Conservation (phyloP, 2,113 vertebrate species). For the Daubentonia madagascariensis region DNA sequence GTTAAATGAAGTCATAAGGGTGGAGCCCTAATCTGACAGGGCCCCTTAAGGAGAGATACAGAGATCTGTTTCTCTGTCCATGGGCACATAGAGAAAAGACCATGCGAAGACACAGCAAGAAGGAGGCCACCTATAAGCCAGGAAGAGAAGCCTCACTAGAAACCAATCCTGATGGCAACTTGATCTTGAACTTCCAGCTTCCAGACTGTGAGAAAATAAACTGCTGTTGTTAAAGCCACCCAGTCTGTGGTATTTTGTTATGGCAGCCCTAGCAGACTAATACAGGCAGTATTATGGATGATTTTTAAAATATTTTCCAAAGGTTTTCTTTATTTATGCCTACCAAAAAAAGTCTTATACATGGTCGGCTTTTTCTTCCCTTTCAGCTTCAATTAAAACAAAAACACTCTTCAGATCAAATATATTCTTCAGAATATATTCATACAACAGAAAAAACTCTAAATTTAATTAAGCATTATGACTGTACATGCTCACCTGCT, state of each 20-base stretch:
- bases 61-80: not conserved
- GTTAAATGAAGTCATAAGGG: not conserved
- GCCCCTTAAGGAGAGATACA: not conserved
- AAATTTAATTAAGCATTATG: not conserved
- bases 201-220: not conserved
- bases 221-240: not conserved
- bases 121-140: not conserved
- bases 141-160: not conserved
- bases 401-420: constrained; percentile 3
- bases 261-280: not conserved
- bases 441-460: not conserved
- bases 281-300: not conserved
- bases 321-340: not conserved
- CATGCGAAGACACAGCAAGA: not conserved
- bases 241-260: not conserved
- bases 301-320: not conserved
- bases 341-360: not conserved
- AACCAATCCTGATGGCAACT: not conserved
- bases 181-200: not conserved
- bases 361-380: not conserved
- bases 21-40: not conserved
- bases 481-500: constrained; percentile 84
- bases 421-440: not conserved
- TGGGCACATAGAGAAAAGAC: not conserved
- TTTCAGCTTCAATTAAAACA: constrained; percentile 37